Evolutionary conservation across 2,113 vertebrate species (phyloP).

Genomic region (Zapus hudsonius): DNA sequence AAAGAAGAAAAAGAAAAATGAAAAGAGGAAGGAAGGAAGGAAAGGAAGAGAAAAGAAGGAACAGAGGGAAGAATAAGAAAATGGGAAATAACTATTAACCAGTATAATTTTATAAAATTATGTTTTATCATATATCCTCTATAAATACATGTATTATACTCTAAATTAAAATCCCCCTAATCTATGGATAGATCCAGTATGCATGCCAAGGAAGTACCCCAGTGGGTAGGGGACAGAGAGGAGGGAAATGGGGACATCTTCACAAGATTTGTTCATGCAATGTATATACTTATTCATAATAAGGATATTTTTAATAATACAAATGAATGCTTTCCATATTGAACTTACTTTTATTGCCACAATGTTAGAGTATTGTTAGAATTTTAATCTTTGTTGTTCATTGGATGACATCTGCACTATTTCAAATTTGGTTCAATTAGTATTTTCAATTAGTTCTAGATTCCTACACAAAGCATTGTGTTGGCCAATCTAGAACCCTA

Average conservation of each 20-base stretch:
- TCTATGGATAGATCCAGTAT: too few relatives aligned
- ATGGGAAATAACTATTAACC: not conserved
- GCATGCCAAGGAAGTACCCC: too few relatives aligned
- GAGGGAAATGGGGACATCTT: too few relatives aligned
- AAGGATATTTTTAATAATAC: too few relatives aligned
- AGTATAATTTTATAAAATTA: not conserved
- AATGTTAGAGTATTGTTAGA: not conserved
- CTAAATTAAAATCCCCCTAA: constrained; percentile 31
- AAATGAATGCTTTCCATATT: not conserved
- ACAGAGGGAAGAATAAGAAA: not conserved
- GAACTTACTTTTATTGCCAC: not conserved
- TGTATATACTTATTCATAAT: too few relatives aligned
- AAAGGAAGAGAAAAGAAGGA: too few relatives aligned
- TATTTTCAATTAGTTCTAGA: constrained; percentile 26
- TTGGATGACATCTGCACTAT: not conserved
- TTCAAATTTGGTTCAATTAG: not conserved
- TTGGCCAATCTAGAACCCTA: not conserved
- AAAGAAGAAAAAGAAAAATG: not conserved
- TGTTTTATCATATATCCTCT: not conserved
- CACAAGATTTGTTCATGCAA: too few relatives aligned
- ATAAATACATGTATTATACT: not conserved
- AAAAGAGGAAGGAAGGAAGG: too few relatives aligned
- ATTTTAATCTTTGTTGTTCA: constrained; percentile 12
- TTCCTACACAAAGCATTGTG: not conserved
- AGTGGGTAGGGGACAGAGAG: too few relatives aligned